phyloP scores from a whole-genome alignment of 2,113 vertebrate species.

The Deroptyus accipitrinus region DNA sequence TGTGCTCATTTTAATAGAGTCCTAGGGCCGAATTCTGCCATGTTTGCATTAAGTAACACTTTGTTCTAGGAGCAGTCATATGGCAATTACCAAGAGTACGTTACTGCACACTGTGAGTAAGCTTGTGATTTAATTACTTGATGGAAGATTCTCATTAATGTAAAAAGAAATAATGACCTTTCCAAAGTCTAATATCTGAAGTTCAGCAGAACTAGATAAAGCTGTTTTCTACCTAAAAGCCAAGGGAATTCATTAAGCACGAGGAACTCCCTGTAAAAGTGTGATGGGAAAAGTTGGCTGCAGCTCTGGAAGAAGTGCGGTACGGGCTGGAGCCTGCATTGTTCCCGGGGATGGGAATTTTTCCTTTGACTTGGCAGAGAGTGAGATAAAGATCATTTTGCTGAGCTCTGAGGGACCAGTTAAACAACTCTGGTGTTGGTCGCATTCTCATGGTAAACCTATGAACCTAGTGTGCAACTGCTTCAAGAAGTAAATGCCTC shows the following conservation, averaged over 20 bases:
- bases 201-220: not conserved
- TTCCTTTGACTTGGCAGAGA: slow-evolving; percentile 12
- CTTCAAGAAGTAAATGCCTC: not conserved
- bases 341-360: slow-evolving; percentile 16
- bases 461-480: not conserved
- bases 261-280: not conserved
- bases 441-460: not conserved
- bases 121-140: slow-evolving; percentile 6
- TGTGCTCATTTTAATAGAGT: slow-evolving; percentile 21
- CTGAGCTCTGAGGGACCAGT: slow-evolving; percentile 24
- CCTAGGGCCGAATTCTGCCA: slow-evolving; percentile 12
- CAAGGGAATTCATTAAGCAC: not conserved
- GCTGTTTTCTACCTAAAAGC: not conserved
- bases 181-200: not conserved
- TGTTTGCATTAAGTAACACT: not conserved
- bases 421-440: slow-evolving; percentile 38
- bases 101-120: slow-evolving; percentile 25
- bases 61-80: slow-evolving; percentile 5
- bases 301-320: not conserved
- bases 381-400: slow-evolving; percentile 27
- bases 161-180: not conserved
- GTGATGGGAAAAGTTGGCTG: not conserved
- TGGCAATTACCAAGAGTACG: slow-evolving; percentile 6
- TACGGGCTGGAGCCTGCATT: not conserved
- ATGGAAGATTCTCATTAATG: not conserved